phyloP scores from a whole-genome alignment of 1,140 invertebrate genomes.

The Heliothis virescens region DNA sequence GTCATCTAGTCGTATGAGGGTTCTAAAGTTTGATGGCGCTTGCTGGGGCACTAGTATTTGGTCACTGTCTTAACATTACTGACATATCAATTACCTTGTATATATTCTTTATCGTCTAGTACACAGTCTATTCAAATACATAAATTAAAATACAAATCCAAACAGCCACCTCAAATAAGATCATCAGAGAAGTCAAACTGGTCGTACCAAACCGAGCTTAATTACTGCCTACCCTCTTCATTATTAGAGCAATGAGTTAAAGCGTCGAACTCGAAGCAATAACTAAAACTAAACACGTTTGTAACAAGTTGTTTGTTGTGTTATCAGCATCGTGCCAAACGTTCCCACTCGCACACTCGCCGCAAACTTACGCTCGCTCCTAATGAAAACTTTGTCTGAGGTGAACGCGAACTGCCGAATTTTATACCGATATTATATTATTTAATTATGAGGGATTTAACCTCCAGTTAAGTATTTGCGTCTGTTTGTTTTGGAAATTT shows the following conservation, averaged over 20 bases:
- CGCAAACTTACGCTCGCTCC: conserved; percentile 76
- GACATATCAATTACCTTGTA: no score
- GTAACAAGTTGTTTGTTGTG: conserved; percentile 84
- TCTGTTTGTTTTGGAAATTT: not conserved
- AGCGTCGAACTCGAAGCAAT: conserved; percentile 81
- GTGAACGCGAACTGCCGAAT: conserved; percentile 62
- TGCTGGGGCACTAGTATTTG: no score
- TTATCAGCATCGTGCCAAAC: conserved; percentile 82
- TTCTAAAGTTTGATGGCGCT: not conserved
- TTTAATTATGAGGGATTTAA: conserved; percentile 43
- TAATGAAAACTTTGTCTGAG: conserved; percentile 82
- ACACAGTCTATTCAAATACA: not conserved
- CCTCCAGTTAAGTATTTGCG: not conserved
- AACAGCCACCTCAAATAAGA: conserved; percentile 19
- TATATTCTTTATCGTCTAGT: not conserved
- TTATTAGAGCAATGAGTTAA: conserved; percentile 82
- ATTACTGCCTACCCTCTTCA: conserved; percentile 77
- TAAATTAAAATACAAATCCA: not conserved
- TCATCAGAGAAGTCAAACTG: conserved; percentile 38
- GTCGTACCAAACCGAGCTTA: conserved; percentile 65
- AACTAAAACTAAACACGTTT: conserved; percentile 85
- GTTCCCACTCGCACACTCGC: conserved; percentile 74
- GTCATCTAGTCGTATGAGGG: not conserved
- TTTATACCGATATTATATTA: conserved; percentile 56
- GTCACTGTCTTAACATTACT: no score